Evolutionary conservation across 2,888 invertebrate genomes (phyloP), one percentile per base, ranked within the genome.

Genomic region (Metacarcinus magister): DNA sequence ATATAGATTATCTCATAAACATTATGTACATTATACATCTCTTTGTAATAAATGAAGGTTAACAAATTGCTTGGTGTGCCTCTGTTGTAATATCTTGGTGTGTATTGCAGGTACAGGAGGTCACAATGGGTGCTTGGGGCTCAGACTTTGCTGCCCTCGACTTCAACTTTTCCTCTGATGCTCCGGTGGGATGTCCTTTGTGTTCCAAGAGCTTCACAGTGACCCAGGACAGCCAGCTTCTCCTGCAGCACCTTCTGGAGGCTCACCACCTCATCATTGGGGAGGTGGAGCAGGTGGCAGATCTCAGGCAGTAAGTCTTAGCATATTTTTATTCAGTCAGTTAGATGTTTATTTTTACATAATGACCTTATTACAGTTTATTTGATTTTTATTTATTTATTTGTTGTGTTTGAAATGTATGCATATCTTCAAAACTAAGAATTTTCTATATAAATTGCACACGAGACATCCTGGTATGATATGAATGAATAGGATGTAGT

Each of bases 271-370:
- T 96, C 75, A 54, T 95, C 60, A 96, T 96, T 95, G 95, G 95
- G 13, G 93, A 94, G 44, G 95, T 96, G 16, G 96, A 96, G n/a
- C 95, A 96, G 67, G 94, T 96, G 48, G 96, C 96, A 0, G 96
- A 96, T 54, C 94, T 96, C 10, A 94, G 96, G 87, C 96, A 96
- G 98, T 97, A 82, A 94, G 94, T 95, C 43, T 23, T 44, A 48
- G 3, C 46, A 4, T 2, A n/a, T 5, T 28, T 46, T 92, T 87
- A 39, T 32, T 75, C 0, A 75, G 75, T 75, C 28, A 28, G 28
- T 75, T 28, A 28, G 75, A 75, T 75, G 75, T n/a, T 75, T 10
- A 28, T 75, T 23, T 75, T 28, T 10, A 28, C 28, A 67, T 67
- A 54, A 19, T 60, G 23, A 75, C 23, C 8, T 75, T 28, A 75